Base-by-base conservation (phyloP, 2,113 vertebrate genomes). In the Ursus arctos region DNA sequence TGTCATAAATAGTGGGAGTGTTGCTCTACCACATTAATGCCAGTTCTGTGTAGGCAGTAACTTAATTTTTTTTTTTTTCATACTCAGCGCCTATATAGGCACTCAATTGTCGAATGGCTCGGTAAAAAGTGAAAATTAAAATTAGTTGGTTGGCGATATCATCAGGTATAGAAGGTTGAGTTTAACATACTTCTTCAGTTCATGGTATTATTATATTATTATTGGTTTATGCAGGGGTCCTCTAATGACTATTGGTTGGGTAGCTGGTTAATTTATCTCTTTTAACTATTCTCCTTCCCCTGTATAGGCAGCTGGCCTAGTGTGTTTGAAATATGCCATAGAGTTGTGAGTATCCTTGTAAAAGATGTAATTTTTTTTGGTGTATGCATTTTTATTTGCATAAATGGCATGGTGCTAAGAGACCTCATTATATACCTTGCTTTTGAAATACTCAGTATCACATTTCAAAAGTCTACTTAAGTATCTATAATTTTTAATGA, bases 401-500 rank as follows among this genome's bases (percentile, higher is more conserved):
- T 91, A 88, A 85, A 49, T 88, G 19, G 12, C 2, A 69, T 36
- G 43, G 1, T 91, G 51, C n/a, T 81, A 88, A 88, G 61, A 80
- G 53, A 53, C 7, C 43, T 89, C 21, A 83, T 79, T 90, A 82
- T 85, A 71, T 95, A 90, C 8, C 19, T 93, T 91, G 24, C 40
- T 76, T 51, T 71, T 79, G 57, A 71, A 96, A 82, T 4, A 43
- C 24, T 82, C 40, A 61, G 4, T 89, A 74, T 19, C 40, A 31
- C 47, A 33, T 40, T 97, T 97, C 43, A 59, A 86, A 97, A 85
- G 76, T 79, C 16, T 92, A 55, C 19, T 61, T 84, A 49, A 11
- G 0, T n/a, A 95, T 40, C 10, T 91, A 3, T 53, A 76, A 40
- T 49, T 93, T 96, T 98, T 86, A 92, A 63, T 80, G 72, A 84